Percentiles rank a stretch among this genome's conserved stretches.
Conservation (phyloP, 2,888 invertebrate species). For the Choreutis nemorana region DNA sequence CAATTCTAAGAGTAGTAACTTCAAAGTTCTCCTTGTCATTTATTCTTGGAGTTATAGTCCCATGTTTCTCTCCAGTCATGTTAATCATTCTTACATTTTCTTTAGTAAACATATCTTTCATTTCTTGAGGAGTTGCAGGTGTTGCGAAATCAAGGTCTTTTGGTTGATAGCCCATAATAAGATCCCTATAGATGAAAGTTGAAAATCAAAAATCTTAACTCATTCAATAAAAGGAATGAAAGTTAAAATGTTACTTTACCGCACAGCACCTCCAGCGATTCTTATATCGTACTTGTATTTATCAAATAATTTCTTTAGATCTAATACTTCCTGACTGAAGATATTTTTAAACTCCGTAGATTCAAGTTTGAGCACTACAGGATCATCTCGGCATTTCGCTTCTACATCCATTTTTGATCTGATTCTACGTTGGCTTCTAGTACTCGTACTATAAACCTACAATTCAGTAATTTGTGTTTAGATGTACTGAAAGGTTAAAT, state of each 20-base stretch:
- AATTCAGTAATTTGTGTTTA: no score
- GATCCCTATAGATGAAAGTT: conserved; percentile 62
- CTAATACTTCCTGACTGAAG: conserved; percentile 82
- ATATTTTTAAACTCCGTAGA: conserved; percentile 78
- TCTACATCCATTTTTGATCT: conserved; percentile 37
- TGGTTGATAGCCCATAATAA: conserved; percentile 79
- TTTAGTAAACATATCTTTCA: conserved; percentile 90
- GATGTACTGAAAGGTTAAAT: no score
- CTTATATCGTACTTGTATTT: conserved; percentile 86
- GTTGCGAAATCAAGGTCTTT: conserved; percentile 98
- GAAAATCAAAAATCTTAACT: neutral
- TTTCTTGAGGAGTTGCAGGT: conserved; percentile 93
- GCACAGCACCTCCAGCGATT: conserved; percentile 96
- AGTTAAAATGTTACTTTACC: no score
- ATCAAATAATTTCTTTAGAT: conserved; percentile 77
- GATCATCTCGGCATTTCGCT: conserved; percentile 59
- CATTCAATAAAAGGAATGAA: neutral
- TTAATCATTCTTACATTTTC: conserved; percentile 93
- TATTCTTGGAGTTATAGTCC: conserved; percentile 94
- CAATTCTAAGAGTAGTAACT: conserved; percentile 92
- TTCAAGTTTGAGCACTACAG: conserved; percentile 75
- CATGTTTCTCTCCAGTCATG: conserved; percentile 90
- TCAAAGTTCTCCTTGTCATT: conserved; percentile 95
- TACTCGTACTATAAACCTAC: no score
- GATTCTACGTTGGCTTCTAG: no score